Evolutionary conservation across 2,113 vertebrate genomes (phyloP), one percentile per base, ranked within the genome.

Genomic region (Serilophus lunatus): DNA sequence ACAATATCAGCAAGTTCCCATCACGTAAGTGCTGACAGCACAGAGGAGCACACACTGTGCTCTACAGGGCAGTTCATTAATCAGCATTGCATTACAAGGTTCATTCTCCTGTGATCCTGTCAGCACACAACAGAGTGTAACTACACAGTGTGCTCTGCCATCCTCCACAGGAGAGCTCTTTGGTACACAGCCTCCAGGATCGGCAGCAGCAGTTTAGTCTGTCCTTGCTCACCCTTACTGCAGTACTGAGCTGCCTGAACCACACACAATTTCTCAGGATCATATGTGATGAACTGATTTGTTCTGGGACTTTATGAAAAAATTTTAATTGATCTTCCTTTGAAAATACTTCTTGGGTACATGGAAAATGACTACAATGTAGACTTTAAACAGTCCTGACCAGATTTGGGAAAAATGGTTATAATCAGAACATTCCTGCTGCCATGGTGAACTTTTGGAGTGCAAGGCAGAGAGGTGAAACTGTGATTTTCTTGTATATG

Each of bases 1-100:
- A 99, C 98, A 99, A 99, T 91, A 99, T 99, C 93, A 99, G 99
- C 99, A 99, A 98, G 89, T 99, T 99, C 80, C 99, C 99, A 1
- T 98, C 98, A 22, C 99, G 99, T 99, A 96, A 99, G 99, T 98
- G 81, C 80, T 33, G 15, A 3, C 35, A 35, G 49, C 20, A 1
- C 3, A 28, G 50, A n/a, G 26, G 23, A 35, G 64, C 22, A 4
- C 6, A 13, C 6, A 11, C 76, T 54, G 47, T 56, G 59, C 51
- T 80, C 66, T 64, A 2, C 40, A 12, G 78, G 44, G 47, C 23
- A 36, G 2, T 18, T 53, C 38, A 10, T 36, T 45, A 18, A 17
- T 47, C 79, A 83, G 56, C n/a, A 25, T 10, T 63, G 54, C 23
- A 3, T 28, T 35, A 17, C 35, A n/a, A 35, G 35, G 44, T 13